A percentile compares a stretch with the other conserved stretches of the same genome.
phyloP scores from a whole-genome alignment of 2,888 invertebrate species.

The Hirtodrosophila histrioides region DNA sequence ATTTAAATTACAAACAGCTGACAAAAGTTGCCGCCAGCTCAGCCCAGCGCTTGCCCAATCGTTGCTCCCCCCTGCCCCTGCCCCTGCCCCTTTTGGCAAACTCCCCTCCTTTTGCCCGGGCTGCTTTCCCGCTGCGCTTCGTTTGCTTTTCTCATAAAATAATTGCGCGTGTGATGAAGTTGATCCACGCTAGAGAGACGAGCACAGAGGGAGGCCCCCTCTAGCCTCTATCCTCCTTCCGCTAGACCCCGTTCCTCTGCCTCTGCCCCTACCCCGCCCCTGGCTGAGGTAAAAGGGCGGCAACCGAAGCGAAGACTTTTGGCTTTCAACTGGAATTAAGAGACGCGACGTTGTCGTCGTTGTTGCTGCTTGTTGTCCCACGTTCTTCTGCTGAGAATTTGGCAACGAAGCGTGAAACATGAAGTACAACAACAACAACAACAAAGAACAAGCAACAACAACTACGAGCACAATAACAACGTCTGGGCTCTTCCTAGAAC shows the following conservation, averaged over 20 bases:
- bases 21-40: conserved; percentile 64
- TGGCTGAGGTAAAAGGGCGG: conserved; percentile 27
- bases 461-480: conserved; percentile 5
- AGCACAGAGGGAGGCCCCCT: neutral
- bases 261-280: neutral
- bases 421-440: conserved; percentile 42
- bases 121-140: conserved; percentile 60
- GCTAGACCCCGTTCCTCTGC: too few relatives aligned
- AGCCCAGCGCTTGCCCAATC: conserved; percentile 63
- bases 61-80: neutral
- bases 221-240: too few relatives aligned
- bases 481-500: conserved; percentile 45
- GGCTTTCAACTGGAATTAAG: conserved; percentile 66
- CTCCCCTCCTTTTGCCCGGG: conserved; percentile 1
- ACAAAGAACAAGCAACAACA: conserved; percentile 13
- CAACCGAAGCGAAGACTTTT: conserved; percentile 51
- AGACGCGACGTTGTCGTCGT: conserved; percentile 39
- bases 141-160: conserved; percentile 74
- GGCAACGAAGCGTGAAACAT: conserved; percentile 79
- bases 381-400: conserved; percentile 72
- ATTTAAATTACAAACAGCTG: conserved; percentile 78
- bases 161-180: conserved; percentile 76
- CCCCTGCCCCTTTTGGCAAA: neutral
- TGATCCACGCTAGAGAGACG: conserved; percentile 37
- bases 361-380: conserved; percentile 40